A percentile compares a stretch with the other conserved stretches of the same genome.
These are phyloP conservation scores for Camponotus pennsylvanicus DNA, from an alignment of 1,140 invertebrate genomes.

Conservation along the genomic window DNA sequence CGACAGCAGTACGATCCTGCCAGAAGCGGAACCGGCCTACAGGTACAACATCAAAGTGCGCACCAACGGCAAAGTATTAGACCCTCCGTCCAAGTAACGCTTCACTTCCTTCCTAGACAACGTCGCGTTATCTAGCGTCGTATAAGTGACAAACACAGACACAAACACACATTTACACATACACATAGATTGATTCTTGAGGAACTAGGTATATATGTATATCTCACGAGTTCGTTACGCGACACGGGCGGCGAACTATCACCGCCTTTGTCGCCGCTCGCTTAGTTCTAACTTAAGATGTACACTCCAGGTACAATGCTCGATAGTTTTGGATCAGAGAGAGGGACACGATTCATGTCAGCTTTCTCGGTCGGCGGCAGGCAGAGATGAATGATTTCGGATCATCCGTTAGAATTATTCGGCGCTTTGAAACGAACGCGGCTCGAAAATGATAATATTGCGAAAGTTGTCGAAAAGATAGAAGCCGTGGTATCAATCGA, in stretches of 20 bases:
- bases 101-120: conserved; percentile 72
- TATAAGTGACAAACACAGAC: conserved; percentile 54
- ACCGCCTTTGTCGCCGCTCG: conserved; percentile 43
- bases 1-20: conserved; percentile 84
- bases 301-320: conserved; percentile 43
- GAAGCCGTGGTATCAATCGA: not conserved
- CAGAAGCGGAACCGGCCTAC: conserved; percentile 83
- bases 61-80: conserved; percentile 86
- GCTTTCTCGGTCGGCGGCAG: conserved; percentile 61
- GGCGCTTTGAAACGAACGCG: not conserved
- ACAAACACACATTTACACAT: too few relatives aligned
- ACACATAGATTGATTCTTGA: conserved; percentile 24
- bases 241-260: conserved; percentile 25
- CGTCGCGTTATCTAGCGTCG: conserved; percentile 69
- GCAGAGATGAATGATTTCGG: conserved; percentile 15
- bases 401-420: conserved; percentile 17
- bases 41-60: conserved; percentile 85
- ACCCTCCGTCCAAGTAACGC: conserved; percentile 85
- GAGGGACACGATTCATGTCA: conserved; percentile 10
- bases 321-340: conserved; percentile 38
- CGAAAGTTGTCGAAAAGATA: not conserved
- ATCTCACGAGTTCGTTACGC: conserved; percentile 27
- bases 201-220: conserved; percentile 64
- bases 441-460: not conserved
- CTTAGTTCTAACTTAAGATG: conserved; percentile 45